Percentiles rank a stretch among this genome's conserved stretches.
phyloP scores from a whole-genome alignment of 2,888 invertebrate genomes.

The Eristalis intricaria region DNA sequence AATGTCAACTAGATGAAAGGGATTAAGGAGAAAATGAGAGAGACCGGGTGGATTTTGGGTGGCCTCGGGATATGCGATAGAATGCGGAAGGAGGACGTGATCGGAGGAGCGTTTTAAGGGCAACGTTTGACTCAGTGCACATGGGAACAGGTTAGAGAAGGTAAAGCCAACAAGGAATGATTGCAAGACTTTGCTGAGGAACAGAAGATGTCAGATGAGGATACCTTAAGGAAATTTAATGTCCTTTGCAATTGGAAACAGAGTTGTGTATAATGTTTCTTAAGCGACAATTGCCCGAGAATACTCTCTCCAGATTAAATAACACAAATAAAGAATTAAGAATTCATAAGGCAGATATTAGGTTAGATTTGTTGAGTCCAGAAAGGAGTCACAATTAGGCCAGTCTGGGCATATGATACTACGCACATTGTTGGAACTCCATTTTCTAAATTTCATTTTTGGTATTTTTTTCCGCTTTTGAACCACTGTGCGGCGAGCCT shows the following conservation, averaged over 20 bases:
- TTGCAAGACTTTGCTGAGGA: not conserved
- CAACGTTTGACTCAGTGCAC: not conserved
- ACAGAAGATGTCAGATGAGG: not conserved
- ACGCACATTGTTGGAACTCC: no score
- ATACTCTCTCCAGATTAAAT: no score
- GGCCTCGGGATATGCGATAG: not conserved
- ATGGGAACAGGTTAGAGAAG: not conserved
- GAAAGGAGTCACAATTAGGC: no score
- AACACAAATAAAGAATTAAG: no score
- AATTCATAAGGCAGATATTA: no score
- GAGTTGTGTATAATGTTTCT: not conserved
- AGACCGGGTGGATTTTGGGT: not conserved
- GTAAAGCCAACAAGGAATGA: not conserved
- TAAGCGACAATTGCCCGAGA: not conserved
- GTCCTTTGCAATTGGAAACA: not conserved
- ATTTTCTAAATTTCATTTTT: no score
- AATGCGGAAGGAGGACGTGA: not conserved
- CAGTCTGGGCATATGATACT: no score
- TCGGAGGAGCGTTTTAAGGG: not conserved
- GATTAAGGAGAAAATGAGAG: not conserved
- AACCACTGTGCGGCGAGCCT: no score
- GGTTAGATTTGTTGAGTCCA: no score
- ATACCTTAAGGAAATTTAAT: not conserved
- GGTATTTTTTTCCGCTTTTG: no score
- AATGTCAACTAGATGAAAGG: slow-evolving; percentile 14